Evolutionary conservation across 2,888 invertebrate genomes (phyloP).

Genomic region (Rhorus exstirpatorius): DNA sequence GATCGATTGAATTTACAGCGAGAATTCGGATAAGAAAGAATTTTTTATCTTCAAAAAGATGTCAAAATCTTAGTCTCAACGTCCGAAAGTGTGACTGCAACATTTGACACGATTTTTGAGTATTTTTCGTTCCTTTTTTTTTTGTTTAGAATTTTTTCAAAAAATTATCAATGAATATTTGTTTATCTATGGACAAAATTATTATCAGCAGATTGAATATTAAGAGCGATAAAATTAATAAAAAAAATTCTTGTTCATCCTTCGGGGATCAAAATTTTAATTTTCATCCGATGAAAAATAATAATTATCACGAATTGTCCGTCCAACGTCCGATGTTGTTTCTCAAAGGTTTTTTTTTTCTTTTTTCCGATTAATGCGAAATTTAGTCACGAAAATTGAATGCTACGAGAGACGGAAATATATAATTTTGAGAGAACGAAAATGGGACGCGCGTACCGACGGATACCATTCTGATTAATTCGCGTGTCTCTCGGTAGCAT

Average conservation of each 20-base stretch:
- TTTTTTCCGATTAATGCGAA: constrained; percentile 28
- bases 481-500: constrained; percentile 74
- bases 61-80: background rate
- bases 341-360: background rate
- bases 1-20: background rate
- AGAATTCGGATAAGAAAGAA: background rate
- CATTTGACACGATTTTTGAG: too few relatives aligned
- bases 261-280: too few relatives aligned
- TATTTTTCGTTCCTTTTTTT: too few relatives aligned
- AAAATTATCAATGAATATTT: too few relatives aligned
- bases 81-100: too few relatives aligned
- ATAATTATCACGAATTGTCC: background rate
- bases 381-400: constrained; percentile 28
- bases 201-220: too few relatives aligned
- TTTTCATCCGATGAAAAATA: background rate
- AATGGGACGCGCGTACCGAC: constrained; percentile 62
- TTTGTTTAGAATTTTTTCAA: too few relatives aligned
- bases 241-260: too few relatives aligned
- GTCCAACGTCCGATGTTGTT: background rate
- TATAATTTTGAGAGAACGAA: constrained; percentile 32
- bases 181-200: too few relatives aligned
- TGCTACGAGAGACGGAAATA: constrained; percentile 19
- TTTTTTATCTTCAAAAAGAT: background rate
- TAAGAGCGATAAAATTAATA: too few relatives aligned
- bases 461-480: constrained; percentile 76